Conservation (phyloP, 2,797 vertebrate species). For the Mergus octosetaceus region DNA sequence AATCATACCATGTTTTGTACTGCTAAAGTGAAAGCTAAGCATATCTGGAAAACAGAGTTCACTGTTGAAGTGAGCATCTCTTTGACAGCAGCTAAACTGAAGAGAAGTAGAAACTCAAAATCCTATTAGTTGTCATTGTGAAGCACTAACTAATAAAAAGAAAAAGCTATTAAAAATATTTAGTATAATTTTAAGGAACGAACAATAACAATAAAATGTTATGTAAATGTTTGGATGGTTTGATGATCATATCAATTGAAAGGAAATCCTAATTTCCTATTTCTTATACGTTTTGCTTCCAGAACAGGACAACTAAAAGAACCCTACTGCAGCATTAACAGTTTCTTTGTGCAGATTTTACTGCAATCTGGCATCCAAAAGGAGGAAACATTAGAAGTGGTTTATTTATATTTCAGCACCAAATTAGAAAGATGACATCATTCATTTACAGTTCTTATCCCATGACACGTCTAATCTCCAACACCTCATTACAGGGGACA, state of each 20-base stretch:
- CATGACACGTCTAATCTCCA: constrained; percentile 77
- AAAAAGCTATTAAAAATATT: not conserved
- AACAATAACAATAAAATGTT: constrained; percentile 17
- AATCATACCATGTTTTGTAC: not conserved
- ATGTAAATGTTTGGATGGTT: constrained; percentile 29
- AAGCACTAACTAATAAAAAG: not conserved
- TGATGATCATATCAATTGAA: constrained; percentile 28
- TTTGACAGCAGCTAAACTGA: not conserved
- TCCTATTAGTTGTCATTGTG: not conserved
- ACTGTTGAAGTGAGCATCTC: not conserved
- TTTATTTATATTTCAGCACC: constrained; percentile 83
- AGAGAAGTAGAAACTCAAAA: not conserved
- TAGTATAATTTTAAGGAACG: constrained; percentile 34
- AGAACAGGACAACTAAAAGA: constrained; percentile 52
- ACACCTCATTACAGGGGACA: constrained; percentile 82
- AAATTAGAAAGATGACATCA: constrained; percentile 83
- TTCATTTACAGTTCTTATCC: constrained; percentile 83
- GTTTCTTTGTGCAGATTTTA: constrained; percentile 72
- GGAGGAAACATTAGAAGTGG: constrained; percentile 75
- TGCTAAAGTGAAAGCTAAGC: not conserved
- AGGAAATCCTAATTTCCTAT: constrained; percentile 50
- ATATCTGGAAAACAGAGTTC: not conserved
- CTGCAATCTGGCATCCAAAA: constrained; percentile 75
- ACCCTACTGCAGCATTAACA: constrained; percentile 45
- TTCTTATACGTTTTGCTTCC: constrained; percentile 4